Base-by-base conservation (phyloP, 2,797 vertebrate genomes). In the Acridotheres tristis region DNA sequence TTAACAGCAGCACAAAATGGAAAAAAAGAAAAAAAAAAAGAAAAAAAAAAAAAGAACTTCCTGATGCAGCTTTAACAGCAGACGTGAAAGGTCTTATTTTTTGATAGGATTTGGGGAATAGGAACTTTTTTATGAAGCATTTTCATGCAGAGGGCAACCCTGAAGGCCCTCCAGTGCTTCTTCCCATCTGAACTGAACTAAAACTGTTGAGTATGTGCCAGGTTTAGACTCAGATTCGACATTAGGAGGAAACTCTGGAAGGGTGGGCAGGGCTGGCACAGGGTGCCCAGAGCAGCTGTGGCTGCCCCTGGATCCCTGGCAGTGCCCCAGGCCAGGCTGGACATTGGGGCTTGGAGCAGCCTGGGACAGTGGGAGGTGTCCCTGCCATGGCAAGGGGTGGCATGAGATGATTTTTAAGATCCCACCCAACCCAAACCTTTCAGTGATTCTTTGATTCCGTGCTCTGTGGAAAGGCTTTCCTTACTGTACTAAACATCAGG, bases 351-450 rank as follows among this genome's bases (percentile, higher is more conserved):
- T 59, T 2, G 72, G 57, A 65, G 20, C 38, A 51, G 0, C 32
- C 43, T 89, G 72, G 51, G 43, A 1, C 0, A 0, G 36, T 11
- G 72, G 14, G 0, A 57, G 3, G 4, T 61, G 55, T 82, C 27
- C 50, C 42, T 81, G 48, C 17, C 19, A 3, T 17, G 42, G 34
- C 32, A 34, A 3, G 13, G 13, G 6, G 13, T n/a, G 36, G 19
- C 4, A 34, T 10, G 17, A 4, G 65, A 53, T 58, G 38, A 53
- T 21, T 36, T 47, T 65, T 19, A 34, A 51, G 10, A n/a, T 58
- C 12, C 20, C 32, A 57, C 10, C 63, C n/a, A 76, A 26, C 23
- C n/a, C 51, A 62, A n/a, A 32, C 7, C 32, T 45, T 51, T 30
- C 43, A 29, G 1, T 65, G n/a, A 40, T 26, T 18, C 11, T 62